Evolutionary conservation across 2,888 invertebrate genomes (phyloP), one percentile per base, ranked within the genome.

Genomic region (Sesamia inferens): DNA sequence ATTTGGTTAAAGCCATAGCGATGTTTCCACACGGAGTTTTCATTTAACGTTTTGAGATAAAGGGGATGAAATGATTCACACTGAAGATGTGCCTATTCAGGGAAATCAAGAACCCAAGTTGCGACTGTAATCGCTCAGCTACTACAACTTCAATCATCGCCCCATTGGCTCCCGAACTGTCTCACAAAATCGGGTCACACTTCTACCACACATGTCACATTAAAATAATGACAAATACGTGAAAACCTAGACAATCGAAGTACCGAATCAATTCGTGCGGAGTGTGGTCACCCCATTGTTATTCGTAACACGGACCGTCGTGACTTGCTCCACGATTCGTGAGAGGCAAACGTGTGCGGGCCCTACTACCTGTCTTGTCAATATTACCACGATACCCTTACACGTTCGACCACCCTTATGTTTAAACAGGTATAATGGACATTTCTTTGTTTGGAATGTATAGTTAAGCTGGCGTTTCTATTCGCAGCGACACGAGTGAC

Each of bases 221-320:
- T 83, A 82, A 76, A 85, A 77, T 84, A 79, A 82, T 79, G 75
- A 82, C 82, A 82, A 83, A 85, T 85, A 79, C 85, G 74, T 85
- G 84, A 80, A 82, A 81, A 80, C 63, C 73, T 82, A 84, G 78
- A 86, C 87, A 85, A 82, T 85, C 67, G 76, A 78, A 68, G 76
- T 84, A 84, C 78, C 76, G 75, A 85, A 84, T 85, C 82, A 82
- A 85, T 82, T 86, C 88, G 87, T 87, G 86, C 83, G 78, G 83
- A n/a, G 76, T 80, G 81, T 86, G 87, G 86, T 83, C 84, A 87
- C 84, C 78, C 81, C 76, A 88, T 89, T 89, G 86, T 88, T 85
- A 88, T 88, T 88, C 87, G 69, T 75, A 76, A 83, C 88, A 88
- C 85, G 85, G 85, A 78, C 74, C 71, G 79, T 89, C 89, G 89